phyloP scores from a whole-genome alignment of 2,113 vertebrate genomes.

The Noturus placidus region DNA sequence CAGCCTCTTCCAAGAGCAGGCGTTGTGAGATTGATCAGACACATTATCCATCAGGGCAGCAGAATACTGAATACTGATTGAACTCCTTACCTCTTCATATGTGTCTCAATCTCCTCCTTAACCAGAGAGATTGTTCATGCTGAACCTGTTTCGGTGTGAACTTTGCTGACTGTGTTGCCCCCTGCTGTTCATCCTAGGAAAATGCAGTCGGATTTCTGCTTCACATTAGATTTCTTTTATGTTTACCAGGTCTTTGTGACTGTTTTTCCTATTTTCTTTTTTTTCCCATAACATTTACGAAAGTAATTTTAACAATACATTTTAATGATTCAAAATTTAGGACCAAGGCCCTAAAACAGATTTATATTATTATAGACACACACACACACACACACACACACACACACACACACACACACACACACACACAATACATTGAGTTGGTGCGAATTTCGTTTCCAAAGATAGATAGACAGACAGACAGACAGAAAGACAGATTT shows the following conservation, averaged over 20 bases:
- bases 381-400: no score
- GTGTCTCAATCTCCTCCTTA: background rate
- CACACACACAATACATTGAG: no score
- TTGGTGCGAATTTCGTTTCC: no score
- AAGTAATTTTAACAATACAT: background rate
- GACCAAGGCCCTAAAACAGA: no score
- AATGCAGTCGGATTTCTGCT: background rate
- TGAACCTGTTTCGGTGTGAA: background rate
- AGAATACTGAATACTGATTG: background rate
- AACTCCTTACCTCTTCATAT: background rate
- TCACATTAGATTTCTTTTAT: background rate
- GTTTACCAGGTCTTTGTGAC: background rate
- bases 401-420: no score
- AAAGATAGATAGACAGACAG: background rate
- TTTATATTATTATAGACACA: no score
- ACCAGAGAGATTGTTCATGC: background rate
- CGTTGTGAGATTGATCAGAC: background rate
- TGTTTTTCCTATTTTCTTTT: background rate
- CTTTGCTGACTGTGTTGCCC: conserved; percentile 29
- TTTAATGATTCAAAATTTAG: background rate
- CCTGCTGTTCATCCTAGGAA: conserved; percentile 20
- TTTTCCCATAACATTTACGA: background rate
- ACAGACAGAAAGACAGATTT: background rate
- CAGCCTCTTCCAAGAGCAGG: no score
- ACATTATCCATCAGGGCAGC: background rate